phyloP scores from a whole-genome alignment of 1,140 invertebrate genomes.

The Araneus ventricosus region DNA sequence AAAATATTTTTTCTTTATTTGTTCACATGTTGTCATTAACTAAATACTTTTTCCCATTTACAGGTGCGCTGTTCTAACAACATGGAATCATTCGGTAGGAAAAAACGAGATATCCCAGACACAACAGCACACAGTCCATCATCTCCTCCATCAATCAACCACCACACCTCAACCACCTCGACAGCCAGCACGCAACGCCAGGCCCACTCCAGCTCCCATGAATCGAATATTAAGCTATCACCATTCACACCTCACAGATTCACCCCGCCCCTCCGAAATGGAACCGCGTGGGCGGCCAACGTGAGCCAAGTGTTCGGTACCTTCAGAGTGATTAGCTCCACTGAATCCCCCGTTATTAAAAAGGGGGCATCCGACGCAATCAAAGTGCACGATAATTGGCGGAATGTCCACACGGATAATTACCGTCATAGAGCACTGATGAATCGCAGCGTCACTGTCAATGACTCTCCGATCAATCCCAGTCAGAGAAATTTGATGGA shows the following conservation, averaged over 20 bases:
- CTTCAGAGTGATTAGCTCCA: conserved; percentile 57
- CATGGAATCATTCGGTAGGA: conserved; percentile 79
- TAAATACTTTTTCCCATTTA: neutral
- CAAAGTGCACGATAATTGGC: conserved; percentile 45
- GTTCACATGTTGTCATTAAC: too few species aligned
- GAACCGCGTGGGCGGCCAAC: conserved; percentile 4
- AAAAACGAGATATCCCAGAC: conserved; percentile 71
- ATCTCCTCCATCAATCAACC: conserved; percentile 29
- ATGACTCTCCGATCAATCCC: conserved; percentile 22
- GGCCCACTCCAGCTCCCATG: conserved; percentile 26
- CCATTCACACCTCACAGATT: neutral
- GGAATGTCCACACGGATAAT: conserved; percentile 59
- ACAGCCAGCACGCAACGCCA: conserved; percentile 15
- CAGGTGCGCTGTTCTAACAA: conserved; percentile 74
- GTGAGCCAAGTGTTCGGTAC: conserved; percentile 67
- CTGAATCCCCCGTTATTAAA: conserved; percentile 42
- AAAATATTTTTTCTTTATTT: too few species aligned
- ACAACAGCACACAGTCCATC: conserved; percentile 59
- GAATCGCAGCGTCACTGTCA: conserved; percentile 21
- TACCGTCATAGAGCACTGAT: conserved; percentile 41
- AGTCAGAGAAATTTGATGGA: conserved; percentile 43
- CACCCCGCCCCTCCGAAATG: conserved; percentile 16
- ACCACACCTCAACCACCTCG: neutral
- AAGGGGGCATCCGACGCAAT: conserved; percentile 40
- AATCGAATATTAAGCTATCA: neutral